Conservation (phyloP, 2,797 vertebrate genomes). For the Menidia menidia region DNA sequence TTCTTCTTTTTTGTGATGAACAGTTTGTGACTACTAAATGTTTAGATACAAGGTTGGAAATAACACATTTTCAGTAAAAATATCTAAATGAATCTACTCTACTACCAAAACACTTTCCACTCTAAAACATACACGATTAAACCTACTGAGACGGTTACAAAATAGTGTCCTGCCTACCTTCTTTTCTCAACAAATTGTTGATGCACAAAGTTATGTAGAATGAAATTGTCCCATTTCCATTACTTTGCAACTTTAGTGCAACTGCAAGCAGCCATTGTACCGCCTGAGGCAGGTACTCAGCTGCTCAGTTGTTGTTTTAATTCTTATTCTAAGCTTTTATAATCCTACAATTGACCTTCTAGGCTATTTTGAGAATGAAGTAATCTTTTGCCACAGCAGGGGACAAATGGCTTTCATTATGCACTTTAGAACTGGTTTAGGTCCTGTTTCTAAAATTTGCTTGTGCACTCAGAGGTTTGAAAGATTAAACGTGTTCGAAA, state of each 20-base stretch:
- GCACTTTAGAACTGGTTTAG: background rate
- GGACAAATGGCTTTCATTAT: conserved; percentile 17
- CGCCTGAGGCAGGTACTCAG: conserved; percentile 14
- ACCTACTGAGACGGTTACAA: conserved; percentile 11
- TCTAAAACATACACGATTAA: conserved; percentile 3
- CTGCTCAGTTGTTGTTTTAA: conserved; percentile 12
- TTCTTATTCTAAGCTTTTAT: conserved; percentile 34
- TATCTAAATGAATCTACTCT: background rate
- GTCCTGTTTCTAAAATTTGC: background rate
- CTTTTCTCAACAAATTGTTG: conserved; percentile 21
- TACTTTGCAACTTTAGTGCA: conserved; percentile 22
- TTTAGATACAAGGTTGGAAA: conserved; percentile 5
- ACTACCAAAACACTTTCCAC: background rate
- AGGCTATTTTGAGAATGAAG: conserved; percentile 25
- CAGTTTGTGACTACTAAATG: conserved; percentile 30
- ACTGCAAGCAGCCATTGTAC: conserved; percentile 19
- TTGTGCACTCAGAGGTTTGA: background rate
- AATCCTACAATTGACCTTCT: conserved; percentile 19
- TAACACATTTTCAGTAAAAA: background rate
- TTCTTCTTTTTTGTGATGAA: background rate
- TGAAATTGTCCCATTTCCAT: background rate
- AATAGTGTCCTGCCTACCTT: conserved; percentile 12
- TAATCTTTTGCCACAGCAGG: conserved; percentile 48
- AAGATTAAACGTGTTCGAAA: background rate
- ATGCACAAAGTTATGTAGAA: conserved; percentile 20